Evolutionary conservation across 1,140 invertebrate species (phyloP).

Genomic region (Thereuonema tuberculata): DNA sequence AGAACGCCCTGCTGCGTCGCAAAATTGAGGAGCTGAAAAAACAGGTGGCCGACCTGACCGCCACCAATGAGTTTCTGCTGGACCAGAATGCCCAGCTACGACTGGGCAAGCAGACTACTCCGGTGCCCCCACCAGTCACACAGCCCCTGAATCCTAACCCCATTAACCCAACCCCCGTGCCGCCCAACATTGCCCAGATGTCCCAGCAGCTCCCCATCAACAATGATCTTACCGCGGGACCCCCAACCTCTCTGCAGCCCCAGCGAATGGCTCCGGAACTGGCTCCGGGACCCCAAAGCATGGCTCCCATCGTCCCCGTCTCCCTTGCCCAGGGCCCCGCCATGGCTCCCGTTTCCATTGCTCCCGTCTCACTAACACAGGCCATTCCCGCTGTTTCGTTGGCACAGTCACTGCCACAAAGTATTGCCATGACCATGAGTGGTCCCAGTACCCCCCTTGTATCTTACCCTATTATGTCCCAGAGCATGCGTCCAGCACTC

Average conservation of each 20-base stretch:
- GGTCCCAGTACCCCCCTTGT: constrained; percentile 42
- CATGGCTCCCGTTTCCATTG: constrained; percentile 27
- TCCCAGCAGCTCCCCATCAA: constrained; percentile 25
- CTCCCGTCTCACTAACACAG: constrained; percentile 19
- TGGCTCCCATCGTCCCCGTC: constrained; percentile 26
- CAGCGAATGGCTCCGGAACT: constrained; percentile 13
- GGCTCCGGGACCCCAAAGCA: constrained; percentile 4
- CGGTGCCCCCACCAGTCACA: constrained; percentile 14
- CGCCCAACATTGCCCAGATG: constrained; percentile 16
- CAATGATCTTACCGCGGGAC: constrained; percentile 11
- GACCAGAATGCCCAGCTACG: constrained; percentile 65
- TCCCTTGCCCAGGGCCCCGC: constrained; percentile 23
- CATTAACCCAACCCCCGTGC: constrained; percentile 9
- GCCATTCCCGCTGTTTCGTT: constrained; percentile 25
- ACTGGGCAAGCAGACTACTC: constrained; percentile 43
- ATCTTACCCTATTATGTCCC: constrained; percentile 56
- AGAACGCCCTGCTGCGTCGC: constrained; percentile 51
- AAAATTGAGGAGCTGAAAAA: constrained; percentile 55
- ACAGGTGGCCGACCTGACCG: constrained; percentile 50
- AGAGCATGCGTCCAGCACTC: constrained; percentile 31
- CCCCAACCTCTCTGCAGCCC: constrained; percentile 31
- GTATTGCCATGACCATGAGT: constrained; percentile 29
- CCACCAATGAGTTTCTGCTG: constrained; percentile 63
- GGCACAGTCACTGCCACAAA: constrained; percentile 31
- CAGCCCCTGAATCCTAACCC: constrained; percentile 14